Evolutionary conservation across 2,888 invertebrate genomes (phyloP).

Genomic region (Ectobius pallidus): DNA sequence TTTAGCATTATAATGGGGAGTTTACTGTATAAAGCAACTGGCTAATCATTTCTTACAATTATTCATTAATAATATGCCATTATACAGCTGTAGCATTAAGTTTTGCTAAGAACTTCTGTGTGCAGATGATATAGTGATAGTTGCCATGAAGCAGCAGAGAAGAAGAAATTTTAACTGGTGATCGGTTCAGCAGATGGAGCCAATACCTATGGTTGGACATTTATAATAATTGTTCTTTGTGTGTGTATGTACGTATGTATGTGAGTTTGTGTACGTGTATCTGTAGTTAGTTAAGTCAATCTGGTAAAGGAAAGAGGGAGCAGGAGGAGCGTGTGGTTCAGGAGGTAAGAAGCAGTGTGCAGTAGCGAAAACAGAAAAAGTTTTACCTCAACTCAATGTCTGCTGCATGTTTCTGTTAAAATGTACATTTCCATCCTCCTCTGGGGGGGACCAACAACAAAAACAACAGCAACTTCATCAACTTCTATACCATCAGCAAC

Average conservation of each 20-base stretch:
- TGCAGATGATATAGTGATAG: not conserved
- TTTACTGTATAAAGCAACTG: too few species aligned
- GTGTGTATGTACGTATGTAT: constrained; percentile 6
- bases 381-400: constrained; percentile 22
- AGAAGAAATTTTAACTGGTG: too few species aligned
- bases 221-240: not conserved
- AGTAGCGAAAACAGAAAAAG: constrained; percentile 31
- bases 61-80: too few species aligned
- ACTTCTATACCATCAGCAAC: not conserved
- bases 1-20: too few species aligned
- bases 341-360: constrained; percentile 38
- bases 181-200: too few species aligned
- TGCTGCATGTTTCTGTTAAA: constrained; percentile 39
- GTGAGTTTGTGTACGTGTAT: constrained; percentile 12
- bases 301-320: constrained; percentile 28
- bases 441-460: constrained; percentile 13
- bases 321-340: constrained; percentile 31
- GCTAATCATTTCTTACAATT: too few species aligned
- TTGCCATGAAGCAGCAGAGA: not conserved
- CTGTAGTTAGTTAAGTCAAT: constrained; percentile 24
- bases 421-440: constrained; percentile 29
- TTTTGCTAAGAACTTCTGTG: not conserved
- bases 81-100: too few species aligned
- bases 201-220: not conserved
- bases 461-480: constrained; percentile 22